Base-by-base conservation (phyloP, 2,113 vertebrate species). In the Condylura cristata region DNA sequence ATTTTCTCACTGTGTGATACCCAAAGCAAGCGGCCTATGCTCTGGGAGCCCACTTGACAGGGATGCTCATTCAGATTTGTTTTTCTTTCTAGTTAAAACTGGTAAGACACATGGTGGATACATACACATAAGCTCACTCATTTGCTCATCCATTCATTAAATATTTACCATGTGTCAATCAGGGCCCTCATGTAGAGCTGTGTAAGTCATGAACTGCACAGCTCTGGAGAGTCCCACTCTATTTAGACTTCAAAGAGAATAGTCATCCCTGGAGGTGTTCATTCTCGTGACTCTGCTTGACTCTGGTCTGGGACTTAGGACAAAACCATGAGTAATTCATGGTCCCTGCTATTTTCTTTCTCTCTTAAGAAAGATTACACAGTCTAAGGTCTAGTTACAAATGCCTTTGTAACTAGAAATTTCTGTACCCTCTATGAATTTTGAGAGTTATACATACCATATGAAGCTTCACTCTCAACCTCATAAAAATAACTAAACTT, bases 21-120 rank as follows among this genome's bases (percentile, higher is more conserved):
- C 10, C 60, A 51, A 93, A 48, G 56, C 91, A 94, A 74, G 39
- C 12, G 18, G 17, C n/a, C 32, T 58, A 37, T 41, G 26, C 17
- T 87, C 28, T 68, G 76, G 75, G 34, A 86, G 41, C 16, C 60
- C 10, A 44, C 48, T 51, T 44, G 68, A 8, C 30, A 56, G 39
- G 39, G 32, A 66, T 51, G 84, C 24, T 78, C 66, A 24, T 86
- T 87, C 75, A 90, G 51, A 28, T 72, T 74, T 74, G 20, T 68
- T 94, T 95, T 89, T 95, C 65, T 87, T 81, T 95, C 51, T 66
- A 74, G 18, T 79, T 71, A 81, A 92, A 95, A 66, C 46, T 71
- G 44, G 24, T 44, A 63, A 91, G 63, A 75, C 48, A 66, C 13
- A 8, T 32, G 37, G n/a, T 56, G 2, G 16, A 30, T 32, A 5